These are phyloP conservation scores for Drosophila biarmipes DNA, from an alignment of 1,140 invertebrate genomes.

Conservation along the genomic window DNA sequence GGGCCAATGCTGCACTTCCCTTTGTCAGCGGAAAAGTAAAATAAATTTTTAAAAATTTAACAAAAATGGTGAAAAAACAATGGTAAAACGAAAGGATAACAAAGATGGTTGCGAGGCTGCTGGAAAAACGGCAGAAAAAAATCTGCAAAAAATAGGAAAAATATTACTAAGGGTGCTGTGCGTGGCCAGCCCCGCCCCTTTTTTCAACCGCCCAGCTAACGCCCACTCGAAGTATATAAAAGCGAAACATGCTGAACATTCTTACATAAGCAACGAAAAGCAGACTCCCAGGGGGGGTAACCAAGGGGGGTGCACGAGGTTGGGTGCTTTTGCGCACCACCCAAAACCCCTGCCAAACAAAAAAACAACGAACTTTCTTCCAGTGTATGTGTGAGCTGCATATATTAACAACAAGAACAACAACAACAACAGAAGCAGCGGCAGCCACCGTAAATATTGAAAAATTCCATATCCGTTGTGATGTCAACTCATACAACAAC, in stretches of 20 bases:
- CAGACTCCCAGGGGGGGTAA: slow-evolving; percentile 32
- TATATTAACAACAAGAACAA: slow-evolving; percentile 69
- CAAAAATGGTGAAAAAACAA: slow-evolving; percentile 4
- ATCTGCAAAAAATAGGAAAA: slow-evolving; percentile 4
- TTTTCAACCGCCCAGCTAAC: slow-evolving; percentile 15
- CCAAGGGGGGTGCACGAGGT: slow-evolving; percentile 16
- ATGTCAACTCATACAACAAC: slow-evolving; percentile 57
- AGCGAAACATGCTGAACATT: slow-evolving; percentile 78
- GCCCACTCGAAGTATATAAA: slow-evolving; percentile 73
- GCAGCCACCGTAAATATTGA: slow-evolving; percentile 73
- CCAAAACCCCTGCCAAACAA: slow-evolving; percentile 10
- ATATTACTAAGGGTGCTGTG: slow-evolving; percentile 8
- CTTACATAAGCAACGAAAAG: slow-evolving; percentile 70
- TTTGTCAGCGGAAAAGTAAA: slow-evolving; percentile 9
- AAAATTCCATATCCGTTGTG: slow-evolving; percentile 79
- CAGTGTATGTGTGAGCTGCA: slow-evolving; percentile 54
- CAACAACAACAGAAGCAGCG: slow-evolving; percentile 30
- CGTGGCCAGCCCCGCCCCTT: slow-evolving; percentile 24
- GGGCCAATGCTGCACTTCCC: not conserved
- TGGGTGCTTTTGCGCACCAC: slow-evolving; percentile 45
- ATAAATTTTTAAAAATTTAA: slow-evolving; percentile 44
- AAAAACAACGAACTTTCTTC: not conserved
- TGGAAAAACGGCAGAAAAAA: slow-evolving; percentile 25
- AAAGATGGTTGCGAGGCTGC: slow-evolving; percentile 7
- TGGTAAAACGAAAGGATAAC: slow-evolving; percentile 31